Conservation (phyloP, 2,888 invertebrate species). For the Diadegma fenestrale region DNA sequence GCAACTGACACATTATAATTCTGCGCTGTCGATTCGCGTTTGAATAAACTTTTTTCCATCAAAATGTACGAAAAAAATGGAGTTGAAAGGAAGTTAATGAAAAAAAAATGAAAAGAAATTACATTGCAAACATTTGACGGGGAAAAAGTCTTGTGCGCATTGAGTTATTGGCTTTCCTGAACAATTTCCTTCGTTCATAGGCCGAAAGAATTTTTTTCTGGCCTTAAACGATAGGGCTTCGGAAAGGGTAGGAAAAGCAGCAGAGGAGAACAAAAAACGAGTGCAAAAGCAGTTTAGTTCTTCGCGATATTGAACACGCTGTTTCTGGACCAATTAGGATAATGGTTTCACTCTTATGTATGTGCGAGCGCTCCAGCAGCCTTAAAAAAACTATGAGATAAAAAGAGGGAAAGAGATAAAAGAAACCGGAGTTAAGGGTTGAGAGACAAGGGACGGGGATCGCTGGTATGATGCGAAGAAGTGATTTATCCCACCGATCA, state of each 20-base stretch:
- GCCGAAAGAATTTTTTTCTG: neutral
- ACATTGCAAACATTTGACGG: neutral
- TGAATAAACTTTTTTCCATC: too few relatives aligned
- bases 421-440: neutral
- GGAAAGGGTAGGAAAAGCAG: neutral
- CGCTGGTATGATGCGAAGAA: constrained; percentile 21
- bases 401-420: neutral
- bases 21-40: too few relatives aligned
- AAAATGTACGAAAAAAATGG: neutral
- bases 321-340: constrained; percentile 77
- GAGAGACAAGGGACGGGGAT: neutral
- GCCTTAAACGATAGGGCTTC: neutral
- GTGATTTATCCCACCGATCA: constrained; percentile 61
- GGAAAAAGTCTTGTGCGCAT: neutral
- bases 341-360: constrained; percentile 73
- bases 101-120: neutral
- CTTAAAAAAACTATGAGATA: constrained; percentile 30
- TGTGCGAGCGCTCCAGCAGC: constrained; percentile 18
- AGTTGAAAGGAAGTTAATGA: too few relatives aligned
- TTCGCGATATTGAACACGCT: constrained; percentile 71
- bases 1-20: too few relatives aligned
- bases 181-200: neutral
- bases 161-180: neutral
- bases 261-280: neutral
- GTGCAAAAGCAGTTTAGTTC: constrained; percentile 5